Evolutionary conservation across 2,113 vertebrate species (phyloP), one percentile per base, ranked within the genome.

Genomic region (Bagarius yarrelli): DNA sequence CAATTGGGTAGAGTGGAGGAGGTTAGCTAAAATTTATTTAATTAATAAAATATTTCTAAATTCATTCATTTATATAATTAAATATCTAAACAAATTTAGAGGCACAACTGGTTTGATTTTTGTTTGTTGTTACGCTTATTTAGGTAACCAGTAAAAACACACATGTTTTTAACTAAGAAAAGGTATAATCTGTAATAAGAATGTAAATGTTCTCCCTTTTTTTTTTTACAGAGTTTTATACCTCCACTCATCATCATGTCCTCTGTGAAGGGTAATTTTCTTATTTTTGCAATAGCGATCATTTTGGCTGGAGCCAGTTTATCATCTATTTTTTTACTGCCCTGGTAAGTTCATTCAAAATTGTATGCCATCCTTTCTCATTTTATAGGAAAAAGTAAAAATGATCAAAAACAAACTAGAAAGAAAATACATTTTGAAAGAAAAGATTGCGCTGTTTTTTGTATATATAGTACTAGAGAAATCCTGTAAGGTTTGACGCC

Each of bases 291-390:
- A 50, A 4, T 90, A 25, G 81, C 82, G 78, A 63, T 85, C 15
- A 52, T 87, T 6, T 0, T 89, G 27, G 84, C 87, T n/a, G 91
- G 92, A n/a, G 83, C 84, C 83, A 92, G 91, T 78, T 76, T 84
- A 34, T 87, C 90, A 0, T 81, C 83, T 8, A 76, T 90, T 16
- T 92, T 82, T 85, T 82, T 91, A 63, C 76, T 93, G 32, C 90
- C 91, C 0, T 91, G 91, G 92, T 92, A 81, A 89, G 89, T 70
- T 80, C 15, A 75, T 23, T 71, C 6, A 40, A 32, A 44, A 25
- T n/a, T 53, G 14, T 32, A 52, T 64, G 64, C 34, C 16, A 64
- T 40, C 3, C 15, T 14, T 77, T 52, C 23, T 50, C 15, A 34
- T 59, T 55, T 40, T 1, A 3, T 44, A 11, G 23, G 25, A 60